These are phyloP conservation scores for Entomobrya multifasciata DNA, from an alignment of 2,888 invertebrate genomes.

Conservation along the genomic window DNA sequence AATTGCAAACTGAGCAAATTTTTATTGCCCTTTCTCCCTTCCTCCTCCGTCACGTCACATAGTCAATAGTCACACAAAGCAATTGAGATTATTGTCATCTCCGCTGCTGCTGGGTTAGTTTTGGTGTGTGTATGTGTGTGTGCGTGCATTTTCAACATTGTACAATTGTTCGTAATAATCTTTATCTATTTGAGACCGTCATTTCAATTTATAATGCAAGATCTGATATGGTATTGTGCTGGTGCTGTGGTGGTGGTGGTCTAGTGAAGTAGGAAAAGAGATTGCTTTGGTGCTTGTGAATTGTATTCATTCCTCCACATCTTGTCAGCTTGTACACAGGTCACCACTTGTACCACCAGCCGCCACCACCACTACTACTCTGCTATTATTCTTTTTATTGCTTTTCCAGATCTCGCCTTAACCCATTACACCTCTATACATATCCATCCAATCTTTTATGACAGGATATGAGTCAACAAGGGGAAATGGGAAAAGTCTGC, in stretches of 20 bases:
- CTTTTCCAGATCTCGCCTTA: conserved; percentile 2
- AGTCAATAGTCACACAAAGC: too few relatives aligned
- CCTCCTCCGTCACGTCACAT: background rate
- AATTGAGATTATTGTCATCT: conserved; percentile 18
- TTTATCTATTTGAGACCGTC: background rate
- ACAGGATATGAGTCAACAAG: conserved; percentile 44
- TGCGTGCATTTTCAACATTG: background rate
- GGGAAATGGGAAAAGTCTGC: conserved; percentile 34
- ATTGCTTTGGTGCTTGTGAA: background rate
- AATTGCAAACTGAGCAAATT: conserved; percentile 17
- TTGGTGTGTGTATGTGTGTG: background rate
- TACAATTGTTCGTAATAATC: conserved; percentile 12
- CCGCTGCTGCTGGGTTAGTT: too few relatives aligned
- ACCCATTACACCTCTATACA: conserved; percentile 18
- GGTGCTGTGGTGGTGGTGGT: too few relatives aligned
- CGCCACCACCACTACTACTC: background rate
- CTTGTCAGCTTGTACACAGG: background rate
- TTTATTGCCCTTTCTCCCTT: background rate
- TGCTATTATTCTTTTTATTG: too few relatives aligned
- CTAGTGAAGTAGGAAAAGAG: background rate
- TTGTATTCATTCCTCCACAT: background rate
- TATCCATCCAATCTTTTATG: conserved; percentile 14
- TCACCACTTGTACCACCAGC: background rate
- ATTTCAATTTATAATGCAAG: conserved; percentile 33
- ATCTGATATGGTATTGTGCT: background rate